A percentile compares a stretch with the other conserved stretches of the same genome.
phyloP scores from a whole-genome alignment of 2,888 invertebrate genomes.

The Galeruca laticollis region DNA sequence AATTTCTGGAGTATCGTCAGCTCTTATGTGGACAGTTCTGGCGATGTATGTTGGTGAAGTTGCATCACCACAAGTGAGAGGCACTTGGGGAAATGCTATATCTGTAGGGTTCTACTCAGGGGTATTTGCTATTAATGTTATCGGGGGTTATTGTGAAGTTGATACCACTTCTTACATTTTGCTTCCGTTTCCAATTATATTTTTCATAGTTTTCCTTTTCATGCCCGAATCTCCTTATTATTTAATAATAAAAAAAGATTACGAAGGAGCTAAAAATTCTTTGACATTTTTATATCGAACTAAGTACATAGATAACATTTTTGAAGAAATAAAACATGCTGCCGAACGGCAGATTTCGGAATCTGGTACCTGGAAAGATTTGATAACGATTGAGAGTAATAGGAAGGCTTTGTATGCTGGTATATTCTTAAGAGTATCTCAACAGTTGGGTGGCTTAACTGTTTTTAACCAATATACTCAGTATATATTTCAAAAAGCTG shows the following conservation, averaged over 20 bases:
- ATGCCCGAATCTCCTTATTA: conserved; percentile 70
- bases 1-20: conserved; percentile 35
- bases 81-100: neutral
- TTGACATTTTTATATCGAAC: neutral
- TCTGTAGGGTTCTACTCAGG: neutral
- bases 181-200: conserved; percentile 70
- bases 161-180: conserved; percentile 70
- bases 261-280: conserved; percentile 45
- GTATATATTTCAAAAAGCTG: conserved; percentile 58
- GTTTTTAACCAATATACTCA: conserved; percentile 55
- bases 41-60: conserved; percentile 36
- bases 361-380: conserved; percentile 54
- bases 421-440: conserved; percentile 52
- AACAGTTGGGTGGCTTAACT: conserved; percentile 56
- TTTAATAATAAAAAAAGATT: conserved; percentile 50
- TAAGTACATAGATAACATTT: neutral
- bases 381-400: conserved; percentile 53
- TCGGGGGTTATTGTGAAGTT: conserved; percentile 71
- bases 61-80: neutral
- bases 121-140: conserved; percentile 19
- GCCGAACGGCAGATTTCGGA: conserved; percentile 48
- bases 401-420: conserved; percentile 53
- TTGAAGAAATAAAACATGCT: neutral
- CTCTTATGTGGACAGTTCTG: conserved; percentile 34
- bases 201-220: conserved; percentile 70